phyloP scores from a whole-genome alignment of 53 echinoderm and acorn worm genomes.

The Echinarachnius parma region DNA sequence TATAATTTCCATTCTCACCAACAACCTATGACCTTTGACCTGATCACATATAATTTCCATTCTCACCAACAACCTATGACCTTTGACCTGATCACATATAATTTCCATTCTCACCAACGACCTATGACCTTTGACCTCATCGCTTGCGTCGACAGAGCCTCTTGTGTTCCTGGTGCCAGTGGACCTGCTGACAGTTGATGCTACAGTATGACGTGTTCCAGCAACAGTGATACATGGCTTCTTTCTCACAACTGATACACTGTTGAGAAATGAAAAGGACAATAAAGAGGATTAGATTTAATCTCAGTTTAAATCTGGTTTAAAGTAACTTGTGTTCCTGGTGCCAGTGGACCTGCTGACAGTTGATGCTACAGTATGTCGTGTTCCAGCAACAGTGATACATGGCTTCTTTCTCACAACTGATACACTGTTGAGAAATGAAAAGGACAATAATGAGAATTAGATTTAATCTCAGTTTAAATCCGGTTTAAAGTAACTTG shows the following conservation, averaged over 20 bases:
- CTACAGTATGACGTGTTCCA: conserved; percentile 99
- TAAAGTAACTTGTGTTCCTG: conserved; percentile 98
- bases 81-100: no score
- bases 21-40: no score
- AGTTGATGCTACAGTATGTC: conserved; percentile 95
- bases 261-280: no score
- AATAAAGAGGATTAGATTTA: no score
- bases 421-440: conserved; percentile 99
- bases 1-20: no score
- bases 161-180: conserved; percentile 98
- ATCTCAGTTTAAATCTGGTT: no score
- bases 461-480: no score
- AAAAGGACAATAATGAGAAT: no score
- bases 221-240: conserved; percentile 99
- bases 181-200: conserved; percentile 80
- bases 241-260: conserved; percentile 99
- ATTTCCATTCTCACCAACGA: no score
- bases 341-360: conserved; percentile 99
- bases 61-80: no score
- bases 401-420: conserved; percentile 99
- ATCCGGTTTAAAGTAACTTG: no score
- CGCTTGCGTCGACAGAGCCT: conserved; percentile 48
- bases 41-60: no score
- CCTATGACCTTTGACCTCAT: background rate
- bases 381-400: conserved; percentile 99